Evolutionary conservation across 2,797 vertebrate genomes (phyloP), one percentile per base, ranked within the genome.

Genomic region (Enteromius fasciolatus): DNA sequence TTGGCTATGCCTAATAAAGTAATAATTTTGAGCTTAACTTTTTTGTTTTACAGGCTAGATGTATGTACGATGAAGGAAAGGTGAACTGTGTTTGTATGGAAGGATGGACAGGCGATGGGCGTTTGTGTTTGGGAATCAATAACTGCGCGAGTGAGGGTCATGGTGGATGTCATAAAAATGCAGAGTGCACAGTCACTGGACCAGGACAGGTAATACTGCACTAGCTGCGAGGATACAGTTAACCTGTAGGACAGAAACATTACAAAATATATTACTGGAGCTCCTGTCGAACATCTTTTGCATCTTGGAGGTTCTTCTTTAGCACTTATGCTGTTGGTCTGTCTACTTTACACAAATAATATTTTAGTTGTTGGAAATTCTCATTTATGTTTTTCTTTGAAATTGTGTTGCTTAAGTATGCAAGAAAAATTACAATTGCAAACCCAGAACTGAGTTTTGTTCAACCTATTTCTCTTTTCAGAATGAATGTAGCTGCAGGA

Each of bases 61-160:
- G 97, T 90, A 89, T 91, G 77, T 94, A 90, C 25, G 84, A 84
- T 0, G 91, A 91, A 1, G 96, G 95, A 7, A 92, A 91, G 0
- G 90, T 92, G 48, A 94, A 87, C 0, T 99, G 98, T 85, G 87
- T 92, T 18, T 99, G 98, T 85, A 89, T 89, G 11, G 89, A 92
- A 23, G 98, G 98, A 69, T 99, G 98, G 98, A 96, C 90, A 0
- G 97, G 98, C 7, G 97, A 99, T 0, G 97, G 98, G 7, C 91
- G 85, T 17, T 86, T 90, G 70, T 99, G 98, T 14, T 84, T 95
- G 80, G 94, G 96, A 86, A 93, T 98, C n/a, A 95, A 99, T 84
- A 95, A 96, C 92, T 99, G 98, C 87, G 84, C 92, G 86, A 86
- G 94, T 90, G 92, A 92, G 36, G 92, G 68, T 69, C 93, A 94